Conservation (phyloP, 2,797 vertebrate species). For the Poecilia velifera region DNA sequence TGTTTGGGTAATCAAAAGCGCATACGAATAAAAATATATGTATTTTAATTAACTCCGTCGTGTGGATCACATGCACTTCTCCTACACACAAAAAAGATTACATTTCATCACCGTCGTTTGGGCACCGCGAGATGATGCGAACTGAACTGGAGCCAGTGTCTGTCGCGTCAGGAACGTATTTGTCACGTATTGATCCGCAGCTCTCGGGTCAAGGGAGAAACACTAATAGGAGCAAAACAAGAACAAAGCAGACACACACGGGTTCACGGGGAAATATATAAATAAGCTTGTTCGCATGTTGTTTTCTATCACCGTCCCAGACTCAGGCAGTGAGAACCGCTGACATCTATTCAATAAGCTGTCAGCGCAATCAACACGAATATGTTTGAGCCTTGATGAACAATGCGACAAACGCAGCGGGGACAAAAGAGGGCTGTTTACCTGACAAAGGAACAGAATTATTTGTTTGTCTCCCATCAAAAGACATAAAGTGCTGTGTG, state of each 20-base stretch:
- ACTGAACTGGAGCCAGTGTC: background rate
- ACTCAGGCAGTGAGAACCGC: constrained; percentile 30
- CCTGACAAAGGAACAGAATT: constrained; percentile 31
- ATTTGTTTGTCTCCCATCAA: constrained; percentile 3
- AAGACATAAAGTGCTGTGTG: constrained; percentile 11
- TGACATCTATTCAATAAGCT: constrained; percentile 63
- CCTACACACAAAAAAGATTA: background rate
- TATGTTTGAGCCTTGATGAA: constrained; percentile 42
- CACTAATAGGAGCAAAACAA: constrained; percentile 12
- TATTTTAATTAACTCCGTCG: background rate
- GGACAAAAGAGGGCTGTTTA: constrained; percentile 34
- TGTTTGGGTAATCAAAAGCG: background rate
- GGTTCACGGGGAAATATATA: constrained; percentile 1
- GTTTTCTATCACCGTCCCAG: constrained; percentile 41
- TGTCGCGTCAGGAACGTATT: constrained; percentile 13
- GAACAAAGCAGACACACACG: constrained; percentile 16
- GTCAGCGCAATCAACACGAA: constrained; percentile 51
- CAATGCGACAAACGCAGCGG: constrained; percentile 31
- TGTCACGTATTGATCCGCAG: constrained; percentile 26
- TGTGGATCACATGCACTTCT: background rate
- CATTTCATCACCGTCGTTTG: background rate
- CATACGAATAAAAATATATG: background rate
- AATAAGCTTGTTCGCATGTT: constrained; percentile 36
- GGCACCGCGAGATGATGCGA: background rate
- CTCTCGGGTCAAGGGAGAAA: constrained; percentile 12